A percentile compares a stretch with the other conserved stretches of the same genome.
Conservation (phyloP, 1,140 invertebrate species). For the Drosophila ironensis region DNA sequence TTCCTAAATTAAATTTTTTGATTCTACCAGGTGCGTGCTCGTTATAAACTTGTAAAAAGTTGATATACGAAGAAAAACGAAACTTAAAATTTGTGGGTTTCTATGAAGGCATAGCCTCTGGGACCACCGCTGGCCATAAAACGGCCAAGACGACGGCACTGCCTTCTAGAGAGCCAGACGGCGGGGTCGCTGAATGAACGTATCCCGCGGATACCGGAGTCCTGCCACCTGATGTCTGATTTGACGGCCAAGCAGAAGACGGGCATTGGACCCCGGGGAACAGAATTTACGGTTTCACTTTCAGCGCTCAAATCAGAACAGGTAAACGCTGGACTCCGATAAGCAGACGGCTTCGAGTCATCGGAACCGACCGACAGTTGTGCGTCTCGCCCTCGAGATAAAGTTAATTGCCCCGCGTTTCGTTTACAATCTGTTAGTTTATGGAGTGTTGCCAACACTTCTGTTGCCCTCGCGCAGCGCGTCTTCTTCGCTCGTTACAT, state of each 20-base stretch:
- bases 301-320: constrained; percentile 72
- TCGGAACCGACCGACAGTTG: constrained; percentile 57
- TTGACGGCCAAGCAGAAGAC: constrained; percentile 44
- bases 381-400: constrained; percentile 56
- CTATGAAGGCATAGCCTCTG: too few relatives aligned
- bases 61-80: too few relatives aligned
- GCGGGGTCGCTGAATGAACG: constrained; percentile 22
- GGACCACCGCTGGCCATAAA: background rate
- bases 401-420: constrained; percentile 56
- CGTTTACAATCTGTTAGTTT: constrained; percentile 63
- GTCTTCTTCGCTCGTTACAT: constrained; percentile 28
- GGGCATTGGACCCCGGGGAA: constrained; percentile 12
- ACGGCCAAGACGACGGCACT: background rate
- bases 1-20: too few relatives aligned
- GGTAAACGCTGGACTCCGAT: constrained; percentile 33
- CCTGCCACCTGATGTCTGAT: constrained; percentile 77
- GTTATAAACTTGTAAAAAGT: too few relatives aligned
- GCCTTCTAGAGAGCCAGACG: constrained; percentile 13
- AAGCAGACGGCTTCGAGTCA: constrained; percentile 6
- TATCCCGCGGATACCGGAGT: background rate
- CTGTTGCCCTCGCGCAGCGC: constrained; percentile 36
- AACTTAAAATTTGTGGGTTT: too few relatives aligned
- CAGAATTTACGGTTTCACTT: constrained; percentile 77
- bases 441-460: constrained; percentile 65
- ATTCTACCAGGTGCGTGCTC: too few relatives aligned